Evolutionary conservation across 2,113 vertebrate genomes (phyloP), one percentile per base, ranked within the genome.

Genomic region (Crotalus viridis): DNA sequence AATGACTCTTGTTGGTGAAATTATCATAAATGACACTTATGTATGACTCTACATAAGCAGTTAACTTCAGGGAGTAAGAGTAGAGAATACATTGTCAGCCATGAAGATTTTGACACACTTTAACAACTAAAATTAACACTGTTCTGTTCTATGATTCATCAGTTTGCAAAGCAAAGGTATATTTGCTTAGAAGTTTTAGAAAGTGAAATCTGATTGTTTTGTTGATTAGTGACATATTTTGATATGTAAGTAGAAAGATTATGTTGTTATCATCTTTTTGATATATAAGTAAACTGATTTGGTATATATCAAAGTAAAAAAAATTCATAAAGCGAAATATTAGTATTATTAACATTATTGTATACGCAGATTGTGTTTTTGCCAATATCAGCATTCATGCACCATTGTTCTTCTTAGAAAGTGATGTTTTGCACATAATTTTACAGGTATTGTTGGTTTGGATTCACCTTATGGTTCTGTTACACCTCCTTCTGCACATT

Each of bases 401-500:
- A 48, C 43, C 26, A 48, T 61, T 33, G 19, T 92, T 87, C 28
- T 13, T 26, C 13, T 9, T 89, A 39, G 51, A 17, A 22, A 85
- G 21, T 96, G 2, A 95, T 91, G 52, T 4, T n/a, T 93, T 95
- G 88, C 86, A 3, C 0, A 0, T 92, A 90, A 95, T 56, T 95
- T 92, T 89, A 0, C 52, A 99, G 98, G 98, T 97, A 98, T 98
- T 95, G 98, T 98, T 96, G 98, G 97, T 95, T 97, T 98, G 97
- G 98, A 98, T 96, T 97, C 97, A 28, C 96, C 98, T 85, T 98
- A 98, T 85, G 98, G 97, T 96, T 97, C 97, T 97, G 97, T 98
- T 96, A 98, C 98, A 95, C 98, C 98, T 96, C 97, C 97, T 87
- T 98, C 97, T 90, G 97, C 98, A 81, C 99, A 99, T 86, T 97